A percentile compares a stretch with the other conserved stretches of the same genome.
Evolutionary conservation across 1,140 invertebrate genomes (phyloP).

Genomic region (Rhagoletis pomonella): DNA sequence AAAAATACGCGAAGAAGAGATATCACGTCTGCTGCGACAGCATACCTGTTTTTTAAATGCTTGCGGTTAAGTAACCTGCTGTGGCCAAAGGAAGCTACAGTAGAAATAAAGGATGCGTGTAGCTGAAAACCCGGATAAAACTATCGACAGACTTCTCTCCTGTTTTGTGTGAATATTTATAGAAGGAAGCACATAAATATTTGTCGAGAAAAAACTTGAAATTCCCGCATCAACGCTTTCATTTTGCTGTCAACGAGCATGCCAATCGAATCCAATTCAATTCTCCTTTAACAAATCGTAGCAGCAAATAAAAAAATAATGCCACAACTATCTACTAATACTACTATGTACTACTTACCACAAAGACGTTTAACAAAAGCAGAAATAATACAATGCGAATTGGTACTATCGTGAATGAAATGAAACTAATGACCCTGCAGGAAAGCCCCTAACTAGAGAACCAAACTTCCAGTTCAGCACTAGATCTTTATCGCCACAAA

Average conservation of each 20-base stretch:
- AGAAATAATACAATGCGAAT: conserved; percentile 23
- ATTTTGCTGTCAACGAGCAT: conserved; percentile 71
- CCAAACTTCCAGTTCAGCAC: too few relatives aligned
- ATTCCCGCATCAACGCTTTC: conserved; percentile 71
- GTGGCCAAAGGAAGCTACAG: neutral
- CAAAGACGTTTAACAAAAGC: conserved; percentile 27
- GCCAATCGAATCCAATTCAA: conserved; percentile 7
- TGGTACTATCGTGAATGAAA: conserved; percentile 16
- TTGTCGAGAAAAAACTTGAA: conserved; percentile 60
- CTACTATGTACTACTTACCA: conserved; percentile 22
- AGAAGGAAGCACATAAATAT: too few relatives aligned
- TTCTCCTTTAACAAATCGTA: conserved; percentile 38
- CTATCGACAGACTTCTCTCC: neutral
- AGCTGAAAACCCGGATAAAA: too few relatives aligned
- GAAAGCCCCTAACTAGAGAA: neutral
- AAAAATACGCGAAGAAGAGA: neutral
- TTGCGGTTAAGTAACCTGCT: conserved; percentile 10
- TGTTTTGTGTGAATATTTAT: neutral
- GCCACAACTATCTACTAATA: neutral
- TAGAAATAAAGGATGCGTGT: neutral
- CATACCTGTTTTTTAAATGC: neutral
- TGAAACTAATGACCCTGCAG: neutral
- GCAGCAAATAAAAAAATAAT: neutral
- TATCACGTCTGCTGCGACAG: neutral
- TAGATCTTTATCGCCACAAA: too few relatives aligned